Evolutionary conservation across 2,888 invertebrate species (phyloP), one percentile per base, ranked within the genome.

Genomic region (Eristalis pertinax): DNA sequence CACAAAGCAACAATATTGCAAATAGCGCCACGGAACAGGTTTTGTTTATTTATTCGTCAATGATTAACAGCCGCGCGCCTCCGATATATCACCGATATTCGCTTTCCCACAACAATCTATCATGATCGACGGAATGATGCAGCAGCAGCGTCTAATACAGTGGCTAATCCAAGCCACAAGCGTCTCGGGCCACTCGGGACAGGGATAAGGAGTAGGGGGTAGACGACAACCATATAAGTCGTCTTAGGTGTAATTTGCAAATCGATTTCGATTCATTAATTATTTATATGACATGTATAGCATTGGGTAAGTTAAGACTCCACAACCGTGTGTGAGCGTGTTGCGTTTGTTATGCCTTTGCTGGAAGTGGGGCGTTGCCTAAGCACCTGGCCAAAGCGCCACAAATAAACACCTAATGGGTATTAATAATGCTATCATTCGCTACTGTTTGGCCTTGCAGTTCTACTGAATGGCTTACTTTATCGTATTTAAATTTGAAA

Each of bases 221-320:
- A 32, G 32, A 19, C 3, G 74, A 65, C 38, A 22, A 13, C 65
- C 65, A 38, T 56, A 75, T 56, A 35, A 35, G 35, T 50, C 60
- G 35, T 38, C 60, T 50, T 38, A 62, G 50, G 73, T 80, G 80
- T 26, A 60, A 32, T 60, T 72, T 79, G 79, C 68, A 68, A 80
- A 74, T 80, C 38, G 68, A 74, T 56, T 74, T 74, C 22, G 10
- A 38, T 63, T 79, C 60, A 67, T 79, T 63, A 74, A 80, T 68
- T 68, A 80, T 80, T 74, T 67, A 70, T 78, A 43, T 65, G 29
- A 41, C 78, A 78, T 22, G 32, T 10, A 43, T 3, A 13, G 58
- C 43, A 43, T 32, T 69, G 56, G 15, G 58, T 32, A 60, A 60
- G 26, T 19, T 50, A 19, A 50, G 50, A 19, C 50, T 5, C 50